Percentiles rank a stretch among this genome's conserved stretches.
Conservation (phyloP, 2,113 vertebrate genomes). For the Equus quagga region DNA sequence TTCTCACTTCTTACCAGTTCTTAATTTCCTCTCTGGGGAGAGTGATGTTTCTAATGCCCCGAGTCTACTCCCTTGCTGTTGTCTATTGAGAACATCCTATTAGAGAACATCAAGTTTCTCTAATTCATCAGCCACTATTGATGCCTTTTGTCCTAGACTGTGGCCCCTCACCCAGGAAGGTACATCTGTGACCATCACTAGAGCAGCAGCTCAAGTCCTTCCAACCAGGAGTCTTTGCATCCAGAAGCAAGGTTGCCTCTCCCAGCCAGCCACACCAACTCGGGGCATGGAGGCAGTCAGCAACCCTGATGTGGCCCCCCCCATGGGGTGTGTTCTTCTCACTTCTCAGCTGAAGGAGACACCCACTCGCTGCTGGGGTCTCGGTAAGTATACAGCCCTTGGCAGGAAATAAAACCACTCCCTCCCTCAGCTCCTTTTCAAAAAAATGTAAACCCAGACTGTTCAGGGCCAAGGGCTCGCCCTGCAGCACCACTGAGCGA, state of each 20-base stretch:
- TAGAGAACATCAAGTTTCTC: not conserved
- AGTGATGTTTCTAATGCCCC: not conserved
- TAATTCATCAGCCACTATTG: not conserved
- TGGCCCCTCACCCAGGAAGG: not conserved
- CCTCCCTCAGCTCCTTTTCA: not conserved
- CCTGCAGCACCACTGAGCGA: not conserved
- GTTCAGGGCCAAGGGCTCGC: not conserved
- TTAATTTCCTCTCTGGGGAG: not conserved
- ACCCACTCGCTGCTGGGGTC: not conserved
- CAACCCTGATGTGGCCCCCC: not conserved
- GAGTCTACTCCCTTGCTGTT: not conserved
- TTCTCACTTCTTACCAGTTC: not conserved
- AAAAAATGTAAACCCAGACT: not conserved
- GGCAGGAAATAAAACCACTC: slow-evolving; percentile 56
- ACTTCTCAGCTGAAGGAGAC: slow-evolving; percentile 41
- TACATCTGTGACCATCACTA: too few relatives aligned
- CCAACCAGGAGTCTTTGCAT: not conserved
- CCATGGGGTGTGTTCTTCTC: slow-evolving; percentile 67
- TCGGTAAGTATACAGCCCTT: not conserved
- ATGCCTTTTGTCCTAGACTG: not conserved
- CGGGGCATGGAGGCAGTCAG: not conserved
- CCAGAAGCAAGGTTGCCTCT: not conserved
- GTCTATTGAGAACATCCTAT: not conserved
- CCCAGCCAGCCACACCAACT: not conserved
- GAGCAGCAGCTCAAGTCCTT: not conserved